Evolutionary conservation across 2,888 invertebrate genomes (phyloP), one percentile per base, ranked within the genome.

Genomic region (Xanthia icteritia): DNA sequence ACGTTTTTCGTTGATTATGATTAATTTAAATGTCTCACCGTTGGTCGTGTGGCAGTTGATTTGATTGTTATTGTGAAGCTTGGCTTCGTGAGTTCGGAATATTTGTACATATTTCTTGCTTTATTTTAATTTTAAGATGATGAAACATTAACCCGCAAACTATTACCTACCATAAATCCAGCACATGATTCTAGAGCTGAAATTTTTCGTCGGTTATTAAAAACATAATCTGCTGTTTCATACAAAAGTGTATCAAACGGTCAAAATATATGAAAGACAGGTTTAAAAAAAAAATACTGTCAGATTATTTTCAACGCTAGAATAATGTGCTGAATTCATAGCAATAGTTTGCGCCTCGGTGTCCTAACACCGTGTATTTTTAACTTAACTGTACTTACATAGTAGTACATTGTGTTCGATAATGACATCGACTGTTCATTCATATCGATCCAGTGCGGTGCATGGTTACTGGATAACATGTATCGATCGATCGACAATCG

Each of bases 1-100:
- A 85, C 73, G 82, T 45, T 73, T 73, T 84, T 36, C 13, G 58
- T 63, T 71, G 54, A 74, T 60, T 76, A 77, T 60, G 27, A 77
- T 82, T 76, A 42, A 58, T 82, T 76, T 61, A 65, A 45, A 61
- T 67, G 63, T 67, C 45, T 15, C 56, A 5, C 23, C 13, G n/a
- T 39, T 39, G 45, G 20, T 36, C 15, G 17, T 67, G 15, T 23
- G n/a, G 13, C 23, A 0, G n/a, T 42, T 54, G 1, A 27, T 65
- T 27, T 5, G 36, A 39, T 23, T 51, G 54, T 67, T 67, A 31
- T 39, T 61, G 63, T 77, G 56, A 11, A 9, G n/a, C 5, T 23
- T 11, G 15, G 15, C 5, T 64, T 48, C 6, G 56, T 54, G 42
- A 36, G 15, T 48, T 27, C 4, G 6, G 48, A 36, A 75, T 79